These are phyloP conservation scores for Zaprionus gabonicus DNA, from an alignment of 1,140 invertebrate species.

Conservation along the genomic window DNA sequence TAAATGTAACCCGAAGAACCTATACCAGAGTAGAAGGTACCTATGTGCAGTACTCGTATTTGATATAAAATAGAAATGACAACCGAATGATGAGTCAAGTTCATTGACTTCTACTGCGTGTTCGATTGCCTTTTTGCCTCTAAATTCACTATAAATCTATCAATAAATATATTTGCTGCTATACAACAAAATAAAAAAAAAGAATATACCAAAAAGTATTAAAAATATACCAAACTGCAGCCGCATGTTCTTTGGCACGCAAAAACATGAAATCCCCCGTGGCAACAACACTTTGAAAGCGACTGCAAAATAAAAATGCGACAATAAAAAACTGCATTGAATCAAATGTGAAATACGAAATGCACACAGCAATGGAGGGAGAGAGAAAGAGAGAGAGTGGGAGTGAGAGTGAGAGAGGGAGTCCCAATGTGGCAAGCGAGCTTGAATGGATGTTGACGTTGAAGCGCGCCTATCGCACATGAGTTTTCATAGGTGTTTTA, in stretches of 20 bases:
- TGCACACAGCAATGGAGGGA: constrained; percentile 6
- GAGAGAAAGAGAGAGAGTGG: background rate
- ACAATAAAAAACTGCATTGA: constrained; percentile 31
- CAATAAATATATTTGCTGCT: background rate
- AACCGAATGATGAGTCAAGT: background rate
- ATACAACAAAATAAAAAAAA: background rate
- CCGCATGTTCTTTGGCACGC: constrained; percentile 17
- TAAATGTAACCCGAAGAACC: too few relatives aligned
- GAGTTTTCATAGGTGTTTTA: background rate
- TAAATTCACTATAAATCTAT: background rate
- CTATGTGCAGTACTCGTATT: background rate
- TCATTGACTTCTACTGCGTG: background rate
- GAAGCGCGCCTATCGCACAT: constrained; percentile 17
- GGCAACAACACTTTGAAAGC: constrained; percentile 16
- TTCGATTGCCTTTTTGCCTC: background rate
- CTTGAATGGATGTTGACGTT: constrained; percentile 30
- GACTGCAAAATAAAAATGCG: constrained; percentile 3
- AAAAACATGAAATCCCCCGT: constrained; percentile 21
- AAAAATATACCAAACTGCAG: background rate
- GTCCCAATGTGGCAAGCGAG: background rate
- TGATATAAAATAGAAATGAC: background rate
- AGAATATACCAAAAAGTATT: background rate
- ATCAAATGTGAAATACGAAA: constrained; percentile 33
- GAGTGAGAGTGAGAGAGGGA: background rate
- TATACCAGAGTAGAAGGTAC: too few relatives aligned